Conservation (phyloP, 2,888 invertebrate genomes). For the Parasteatoda lunata region DNA sequence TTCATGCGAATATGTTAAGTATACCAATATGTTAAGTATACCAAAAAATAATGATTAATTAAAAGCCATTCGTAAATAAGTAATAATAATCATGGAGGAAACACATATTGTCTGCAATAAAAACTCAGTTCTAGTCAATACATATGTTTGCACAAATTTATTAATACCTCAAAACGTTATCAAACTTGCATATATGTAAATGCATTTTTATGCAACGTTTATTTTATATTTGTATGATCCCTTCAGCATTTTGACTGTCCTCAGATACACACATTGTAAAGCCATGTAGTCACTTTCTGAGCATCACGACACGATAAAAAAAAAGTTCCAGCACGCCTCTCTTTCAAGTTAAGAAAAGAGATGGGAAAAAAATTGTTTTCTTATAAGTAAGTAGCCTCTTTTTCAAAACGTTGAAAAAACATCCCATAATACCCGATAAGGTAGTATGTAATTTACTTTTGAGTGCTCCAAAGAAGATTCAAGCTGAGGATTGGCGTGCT, state of each 20-base stretch:
- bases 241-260: background rate
- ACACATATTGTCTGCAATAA: too few relatives aligned
- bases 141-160: too few relatives aligned
- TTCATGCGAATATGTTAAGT: too few relatives aligned
- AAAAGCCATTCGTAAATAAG: too few relatives aligned
- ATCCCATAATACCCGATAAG: conserved; percentile 33
- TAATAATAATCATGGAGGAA: too few relatives aligned
- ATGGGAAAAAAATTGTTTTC: conserved; percentile 9
- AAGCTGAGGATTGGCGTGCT: background rate
- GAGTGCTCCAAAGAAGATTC: conserved; percentile 27
- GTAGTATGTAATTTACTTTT: conserved; percentile 41
- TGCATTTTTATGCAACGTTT: background rate
- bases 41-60: too few relatives aligned
- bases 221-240: conserved; percentile 19
- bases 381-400: background rate
- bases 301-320: conserved; percentile 38
- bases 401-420: conserved; percentile 1
- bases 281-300: conserved; percentile 46
- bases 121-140: too few relatives aligned
- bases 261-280: conserved; percentile 16
- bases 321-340: conserved; percentile 8
- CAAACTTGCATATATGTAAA: background rate
- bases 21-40: too few relatives aligned
- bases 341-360: background rate
- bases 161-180: too few relatives aligned